A percentile compares a stretch with the other conserved stretches of the same genome.
Evolutionary conservation across 2,888 invertebrate species (phyloP).

Genomic region (Scaptomyza parva): DNA sequence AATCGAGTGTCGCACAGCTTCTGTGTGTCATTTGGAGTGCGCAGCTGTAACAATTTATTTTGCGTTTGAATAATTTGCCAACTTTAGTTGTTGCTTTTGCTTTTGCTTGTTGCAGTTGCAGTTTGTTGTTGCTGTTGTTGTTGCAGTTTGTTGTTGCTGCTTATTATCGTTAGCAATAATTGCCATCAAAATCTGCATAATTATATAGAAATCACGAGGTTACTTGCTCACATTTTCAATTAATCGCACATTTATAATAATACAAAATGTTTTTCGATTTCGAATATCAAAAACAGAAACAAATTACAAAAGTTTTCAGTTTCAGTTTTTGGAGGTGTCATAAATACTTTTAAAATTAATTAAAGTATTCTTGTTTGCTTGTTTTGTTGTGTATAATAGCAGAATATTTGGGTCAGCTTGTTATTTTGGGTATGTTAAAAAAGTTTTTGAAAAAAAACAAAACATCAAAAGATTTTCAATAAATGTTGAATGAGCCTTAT

Average conservation of each 20-base stretch:
- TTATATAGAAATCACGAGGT: constrained; percentile 80
- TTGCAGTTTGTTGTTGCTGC: constrained; percentile 22
- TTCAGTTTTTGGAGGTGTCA: constrained; percentile 27
- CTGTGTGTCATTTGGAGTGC: constrained; percentile 75
- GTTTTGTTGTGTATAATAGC: too few relatives aligned
- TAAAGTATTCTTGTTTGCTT: constrained; percentile 1
- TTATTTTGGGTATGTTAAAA: too few relatives aligned
- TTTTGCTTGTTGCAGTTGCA: not conserved
- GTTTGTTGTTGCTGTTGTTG: constrained; percentile 8
- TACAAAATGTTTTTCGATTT: constrained; percentile 16
- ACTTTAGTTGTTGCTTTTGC: constrained; percentile 25
- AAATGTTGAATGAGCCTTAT: not conserved
- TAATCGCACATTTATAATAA: constrained; percentile 42
- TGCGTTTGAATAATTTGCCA: constrained; percentile 76
- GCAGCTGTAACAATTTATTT: constrained; percentile 68
- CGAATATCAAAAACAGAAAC: constrained; percentile 8
- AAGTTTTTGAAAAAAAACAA: too few relatives aligned
- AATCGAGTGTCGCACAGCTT: constrained; percentile 57
- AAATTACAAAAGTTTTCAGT: constrained; percentile 14
- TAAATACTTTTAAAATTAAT: constrained; percentile 9
- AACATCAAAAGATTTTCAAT: not conserved
- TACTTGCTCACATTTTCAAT: constrained; percentile 50
- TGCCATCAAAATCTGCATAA: constrained; percentile 74
- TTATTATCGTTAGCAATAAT: constrained; percentile 76
- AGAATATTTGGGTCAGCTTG: constrained; percentile 9